Base-by-base conservation (phyloP, 2,888 invertebrate species). In the Synergus umbraculus region DNA sequence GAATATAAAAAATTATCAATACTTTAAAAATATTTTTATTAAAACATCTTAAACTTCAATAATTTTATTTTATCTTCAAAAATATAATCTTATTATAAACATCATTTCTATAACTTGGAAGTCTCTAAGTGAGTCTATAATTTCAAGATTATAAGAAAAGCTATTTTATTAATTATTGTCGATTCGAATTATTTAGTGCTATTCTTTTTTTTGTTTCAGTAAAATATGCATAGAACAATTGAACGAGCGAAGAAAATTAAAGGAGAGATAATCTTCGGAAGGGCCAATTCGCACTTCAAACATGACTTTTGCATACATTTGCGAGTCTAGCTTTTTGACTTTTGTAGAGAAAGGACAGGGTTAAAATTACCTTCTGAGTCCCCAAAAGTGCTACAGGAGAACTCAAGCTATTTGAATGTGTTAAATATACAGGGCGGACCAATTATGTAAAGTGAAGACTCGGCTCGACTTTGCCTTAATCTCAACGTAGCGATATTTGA, bases 361-460 rank as follows among this genome's bases (percentile, higher is more conserved):
- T 64, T 12, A 66, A 66, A 15, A 66, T n/a, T 49, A n/a, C 37
- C n/a, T 9, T 29, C 29, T 29, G n/a, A n/a, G 15, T 73, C 15
- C 10, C 5, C 49, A 66, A 58, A 54, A 60, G 5, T 29, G 37
- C 60, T 41, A 58, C 66, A 41, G 54, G 13, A 18, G 43, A 29
- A 54, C 49, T 15, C 10, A n/a, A 66, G 66, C 43, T 44, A 4
- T 3, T 66, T 9, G 15, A 66, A 18, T 44, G 18, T 65, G 37
- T 65, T 80, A 82, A 83, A 83, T 82, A 85, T 85, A 83, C 83
- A 83, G 63, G 63, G 37, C 78, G 78, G 41, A 78, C 76, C 78
- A 80, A 85, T 81, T 83, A 83, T 81, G 80, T 77, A 79, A 81
- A 84, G 79, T 78, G 41, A 80, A 80, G 78, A 82, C 80, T 81